Percentiles rank a stretch among this genome's conserved stretches.
Evolutionary conservation across 2,888 invertebrate genomes (phyloP).

Genomic region (Sphaerophoria taeniata): DNA sequence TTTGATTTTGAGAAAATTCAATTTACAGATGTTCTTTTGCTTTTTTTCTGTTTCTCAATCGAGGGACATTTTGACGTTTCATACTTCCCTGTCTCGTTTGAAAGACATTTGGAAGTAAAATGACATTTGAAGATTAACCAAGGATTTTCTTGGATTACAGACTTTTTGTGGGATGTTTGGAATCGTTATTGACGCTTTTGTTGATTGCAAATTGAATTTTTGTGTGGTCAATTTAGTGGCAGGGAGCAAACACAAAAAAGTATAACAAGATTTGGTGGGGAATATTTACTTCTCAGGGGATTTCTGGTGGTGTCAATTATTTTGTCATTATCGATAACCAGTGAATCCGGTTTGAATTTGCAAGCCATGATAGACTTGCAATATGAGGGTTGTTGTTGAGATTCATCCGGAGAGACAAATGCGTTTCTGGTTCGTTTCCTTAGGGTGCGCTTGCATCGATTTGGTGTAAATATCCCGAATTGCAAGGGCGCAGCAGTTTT

Average conservation of each 20-base stretch:
- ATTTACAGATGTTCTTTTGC: slow-evolving; percentile 12
- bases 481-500: too few relatives aligned
- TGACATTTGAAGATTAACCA: slow-evolving; percentile 22
- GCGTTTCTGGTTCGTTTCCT: too few relatives aligned
- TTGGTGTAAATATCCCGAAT: too few relatives aligned
- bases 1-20: slow-evolving; percentile 13
- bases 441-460: too few relatives aligned
- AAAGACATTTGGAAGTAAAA: slow-evolving; percentile 25
- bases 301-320: too few relatives aligned
- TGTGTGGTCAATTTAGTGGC: slow-evolving; percentile 7
- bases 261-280: too few relatives aligned
- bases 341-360: too few relatives aligned
- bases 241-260: not conserved
- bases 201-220: slow-evolving; percentile 15
- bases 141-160: slow-evolving; percentile 25
- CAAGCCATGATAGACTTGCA: too few relatives aligned
- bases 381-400: too few relatives aligned
- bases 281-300: too few relatives aligned
- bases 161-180: not conserved
- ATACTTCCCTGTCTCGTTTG: not conserved
- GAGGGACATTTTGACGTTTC: not conserved
- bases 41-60: slow-evolving; percentile 2
- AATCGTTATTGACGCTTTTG: not conserved
- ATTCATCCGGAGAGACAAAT: too few relatives aligned
- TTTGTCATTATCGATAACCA: too few relatives aligned